Evolutionary conservation across 2,888 invertebrate genomes (phyloP).

Genomic region (Orthosia gothica): DNA sequence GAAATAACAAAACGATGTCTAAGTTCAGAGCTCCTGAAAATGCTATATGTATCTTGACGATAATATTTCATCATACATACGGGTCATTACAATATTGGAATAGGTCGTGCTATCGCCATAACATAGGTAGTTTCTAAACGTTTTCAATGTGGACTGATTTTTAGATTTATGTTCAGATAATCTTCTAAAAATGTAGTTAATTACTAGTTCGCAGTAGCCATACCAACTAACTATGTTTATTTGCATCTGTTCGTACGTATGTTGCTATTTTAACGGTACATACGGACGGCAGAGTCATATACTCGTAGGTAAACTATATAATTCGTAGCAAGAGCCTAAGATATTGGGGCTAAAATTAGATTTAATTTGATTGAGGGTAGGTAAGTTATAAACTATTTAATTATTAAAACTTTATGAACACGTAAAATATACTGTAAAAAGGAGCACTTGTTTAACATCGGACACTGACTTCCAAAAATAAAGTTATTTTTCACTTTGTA

Average conservation of each 20-base stretch:
- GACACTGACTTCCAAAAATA: too few relatives aligned
- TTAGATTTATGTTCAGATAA: constrained; percentile 47
- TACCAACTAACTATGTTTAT: neutral
- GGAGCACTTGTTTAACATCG: too few relatives aligned
- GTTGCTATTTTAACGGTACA: neutral
- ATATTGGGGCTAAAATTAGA: neutral
- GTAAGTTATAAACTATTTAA: neutral
- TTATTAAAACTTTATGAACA: too few relatives aligned
- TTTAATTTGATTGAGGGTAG: neutral
- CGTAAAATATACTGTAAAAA: too few relatives aligned
- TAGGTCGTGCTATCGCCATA: constrained; percentile 70
- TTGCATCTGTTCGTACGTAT: neutral
- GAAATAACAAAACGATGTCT: constrained; percentile 2
- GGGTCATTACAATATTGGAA: constrained; percentile 84
- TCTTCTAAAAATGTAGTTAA: constrained; percentile 17
- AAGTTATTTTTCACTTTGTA: too few relatives aligned
- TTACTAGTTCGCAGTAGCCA: constrained; percentile 15
- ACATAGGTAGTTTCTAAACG: constrained; percentile 51
- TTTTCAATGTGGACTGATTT: constrained; percentile 42
- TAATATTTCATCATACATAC: constrained; percentile 70
- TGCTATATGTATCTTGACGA: constrained; percentile 47
- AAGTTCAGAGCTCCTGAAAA: constrained; percentile 51
- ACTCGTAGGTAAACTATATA: neutral
- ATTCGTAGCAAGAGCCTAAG: too few relatives aligned
- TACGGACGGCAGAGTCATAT: neutral